Evolutionary conservation across 1,140 invertebrate genomes (phyloP), one percentile per base, ranked within the genome.

Genomic region (Drosophila paulistorum): DNA sequence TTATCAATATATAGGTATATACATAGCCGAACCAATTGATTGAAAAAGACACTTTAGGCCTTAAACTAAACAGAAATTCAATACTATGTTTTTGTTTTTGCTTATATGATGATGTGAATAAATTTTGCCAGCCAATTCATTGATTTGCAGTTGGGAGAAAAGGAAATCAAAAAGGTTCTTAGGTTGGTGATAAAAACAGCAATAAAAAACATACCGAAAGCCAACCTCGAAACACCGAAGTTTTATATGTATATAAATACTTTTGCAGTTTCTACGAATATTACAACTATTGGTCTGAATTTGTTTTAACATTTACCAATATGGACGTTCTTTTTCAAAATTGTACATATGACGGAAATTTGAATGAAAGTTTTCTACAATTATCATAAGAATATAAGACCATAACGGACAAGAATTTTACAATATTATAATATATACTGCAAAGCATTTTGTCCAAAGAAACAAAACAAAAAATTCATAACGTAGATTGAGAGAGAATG

Each of bases 11-110:
- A 83, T 30, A 30, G 23, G 23, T 30, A 6, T 7, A 7, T 30
- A 30, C 1, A 30, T 79, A 87, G 83, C 68, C 57, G 62, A 66
- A 68, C 77, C 77, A 89, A 87, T 80, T 72, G 63, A 63, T 79
- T 74, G 65, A 67, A 58, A 67, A 67, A 51, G 45, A 55, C 42
- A 69, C 67, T 55, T 79, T 79, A 76, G 58, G 66, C 59, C 45
- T 51, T 63, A 26, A 69, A 81, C 65, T 71, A 71, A 84, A 65
- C 23, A 68, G 41, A 62, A 57, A 30, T 59, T 57, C 54, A 39
- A 39, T 51, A 69, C 57, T 37, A 45, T 54, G 59, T 45, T 74
- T 60, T 30, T 17, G 23, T 3, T 37, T 37, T 37, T 37, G 35
- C 9, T 11, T 10, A 37, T 37, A 37, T 37, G 10, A 39, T 39